phyloP scores from a whole-genome alignment of 1,140 invertebrate genomes.

The Rhysida immarginata region DNA sequence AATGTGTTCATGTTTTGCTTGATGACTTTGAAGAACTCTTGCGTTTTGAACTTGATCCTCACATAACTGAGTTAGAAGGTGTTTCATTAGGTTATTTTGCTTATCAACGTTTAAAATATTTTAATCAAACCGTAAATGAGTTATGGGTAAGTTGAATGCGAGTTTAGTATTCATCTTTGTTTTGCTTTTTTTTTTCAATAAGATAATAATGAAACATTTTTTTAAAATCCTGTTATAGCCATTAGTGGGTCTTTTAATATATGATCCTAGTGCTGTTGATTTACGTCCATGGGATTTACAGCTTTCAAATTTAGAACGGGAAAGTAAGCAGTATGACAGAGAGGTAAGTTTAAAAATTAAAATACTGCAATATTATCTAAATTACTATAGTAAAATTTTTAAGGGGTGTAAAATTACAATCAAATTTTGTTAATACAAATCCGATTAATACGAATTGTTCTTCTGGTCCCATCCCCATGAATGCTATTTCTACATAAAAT shows the following conservation, averaged over 20 bases:
- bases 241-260: slow-evolving; percentile 40
- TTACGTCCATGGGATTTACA: slow-evolving; percentile 40
- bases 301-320: slow-evolving; percentile 39
- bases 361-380: no score
- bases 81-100: slow-evolving; percentile 62
- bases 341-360: slow-evolving; percentile 37
- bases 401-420: no score
- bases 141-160: slow-evolving; percentile 28
- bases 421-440: no score
- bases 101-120: slow-evolving; percentile 49
- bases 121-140: slow-evolving; percentile 48
- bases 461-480: no score
- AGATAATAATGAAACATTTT: no score
- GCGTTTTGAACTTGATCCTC: slow-evolving; percentile 40
- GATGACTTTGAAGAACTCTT: slow-evolving; percentile 65
- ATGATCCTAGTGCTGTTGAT: slow-evolving; percentile 44
- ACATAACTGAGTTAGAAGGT: slow-evolving; percentile 50
- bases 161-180: background rate
- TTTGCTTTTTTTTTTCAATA: no score
- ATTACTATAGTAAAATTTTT: no score
- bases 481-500: no score
- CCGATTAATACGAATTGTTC: no score
- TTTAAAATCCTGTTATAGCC: no score
- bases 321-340: slow-evolving; percentile 38
- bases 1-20: slow-evolving; percentile 70